phyloP scores from a whole-genome alignment of 2,888 invertebrate species.

The Pyrgus malvae region DNA sequence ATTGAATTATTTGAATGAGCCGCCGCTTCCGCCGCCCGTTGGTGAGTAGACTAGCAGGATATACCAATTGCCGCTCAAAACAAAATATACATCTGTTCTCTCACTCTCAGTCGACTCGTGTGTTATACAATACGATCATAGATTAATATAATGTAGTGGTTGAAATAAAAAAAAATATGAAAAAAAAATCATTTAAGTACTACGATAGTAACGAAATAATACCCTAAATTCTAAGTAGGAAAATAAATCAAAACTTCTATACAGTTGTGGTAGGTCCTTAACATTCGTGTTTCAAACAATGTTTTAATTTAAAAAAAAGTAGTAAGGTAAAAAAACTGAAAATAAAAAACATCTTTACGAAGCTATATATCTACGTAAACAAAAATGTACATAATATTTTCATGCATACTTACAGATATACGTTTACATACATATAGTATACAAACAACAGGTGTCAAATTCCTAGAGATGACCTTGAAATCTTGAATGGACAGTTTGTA shows the following conservation, averaged over 20 bases:
- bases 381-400: slow-evolving; percentile 4
- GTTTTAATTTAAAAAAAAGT: too few relatives aligned
- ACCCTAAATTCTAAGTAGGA: background rate
- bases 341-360: background rate
- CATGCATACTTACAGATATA: slow-evolving; percentile 25
- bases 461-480: slow-evolving; percentile 67
- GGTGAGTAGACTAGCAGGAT: slow-evolving; percentile 60
- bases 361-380: background rate
- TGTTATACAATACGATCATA: background rate
- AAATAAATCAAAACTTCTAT: too few relatives aligned
- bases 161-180: background rate
- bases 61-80: slow-evolving; percentile 72
- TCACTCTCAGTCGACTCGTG: slow-evolving; percentile 5
- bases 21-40: slow-evolving; percentile 70
- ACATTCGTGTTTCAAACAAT: too few relatives aligned
- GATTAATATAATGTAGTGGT: background rate
- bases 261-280: too few relatives aligned
- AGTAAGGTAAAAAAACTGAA: background rate
- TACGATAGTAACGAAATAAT: background rate
- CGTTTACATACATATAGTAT: slow-evolving; percentile 52
- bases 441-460: slow-evolving; percentile 73
- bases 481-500: slow-evolving; percentile 59
- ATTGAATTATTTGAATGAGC: slow-evolving; percentile 80
- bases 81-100: slow-evolving; percentile 49
- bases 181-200: background rate